phyloP scores from a whole-genome alignment of 2,888 invertebrate species.

The Hypolimnas misippus region DNA sequence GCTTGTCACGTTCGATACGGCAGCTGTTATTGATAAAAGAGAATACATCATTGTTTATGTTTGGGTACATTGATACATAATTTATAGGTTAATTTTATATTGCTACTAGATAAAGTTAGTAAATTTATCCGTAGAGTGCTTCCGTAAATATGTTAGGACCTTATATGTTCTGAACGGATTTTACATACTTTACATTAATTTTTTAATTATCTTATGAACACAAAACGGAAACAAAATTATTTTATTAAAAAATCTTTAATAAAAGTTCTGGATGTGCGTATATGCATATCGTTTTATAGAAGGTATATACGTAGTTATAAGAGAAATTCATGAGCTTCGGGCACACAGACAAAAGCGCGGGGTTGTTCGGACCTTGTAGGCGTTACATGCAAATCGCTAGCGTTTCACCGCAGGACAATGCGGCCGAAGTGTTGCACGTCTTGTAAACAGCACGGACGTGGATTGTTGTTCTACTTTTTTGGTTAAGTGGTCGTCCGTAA shows the following conservation, averaged over 20 bases:
- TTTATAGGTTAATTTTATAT: conserved; percentile 15
- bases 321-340: conserved; percentile 62
- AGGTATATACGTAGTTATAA: conserved; percentile 46
- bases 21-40: conserved; percentile 47
- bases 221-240: no score
- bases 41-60: conserved; percentile 45
- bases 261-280: no score
- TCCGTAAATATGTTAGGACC: no score
- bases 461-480: conserved; percentile 82
- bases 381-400: conserved; percentile 75
- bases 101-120: conserved; percentile 18
- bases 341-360: conserved; percentile 48
- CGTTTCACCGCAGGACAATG: conserved; percentile 80
- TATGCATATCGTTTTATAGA: no score
- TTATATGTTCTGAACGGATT: background rate
- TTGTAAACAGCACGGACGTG: conserved; percentile 77
- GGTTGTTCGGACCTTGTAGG: conserved; percentile 58
- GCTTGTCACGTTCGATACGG: conserved; percentile 44
- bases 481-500: conserved; percentile 78
- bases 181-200: background rate
- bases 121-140: background rate
- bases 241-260: no score
- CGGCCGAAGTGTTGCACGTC: conserved; percentile 73
- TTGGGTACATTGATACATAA: conserved; percentile 35
- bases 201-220: background rate